Evolutionary conservation across 2,113 vertebrate species (phyloP), one percentile per base, ranked within the genome.

Genomic region (Mormyrus iriodes): DNA sequence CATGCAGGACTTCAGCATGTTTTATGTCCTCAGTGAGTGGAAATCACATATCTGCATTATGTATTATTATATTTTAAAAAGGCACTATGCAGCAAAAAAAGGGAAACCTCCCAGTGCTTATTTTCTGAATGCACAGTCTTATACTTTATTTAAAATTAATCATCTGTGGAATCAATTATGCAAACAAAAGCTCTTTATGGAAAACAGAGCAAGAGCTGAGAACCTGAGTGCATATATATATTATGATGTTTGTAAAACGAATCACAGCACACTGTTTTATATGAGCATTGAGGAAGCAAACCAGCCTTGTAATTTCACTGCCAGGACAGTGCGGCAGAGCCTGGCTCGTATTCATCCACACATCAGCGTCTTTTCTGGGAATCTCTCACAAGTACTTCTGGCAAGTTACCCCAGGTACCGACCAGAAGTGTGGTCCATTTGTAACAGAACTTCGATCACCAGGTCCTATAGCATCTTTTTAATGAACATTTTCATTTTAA

Each of bases 61-160:
- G 90, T 90, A 90, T 91, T 90, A 90, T 91, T 89, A 88, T 89
- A 17, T 88, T 86, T 85, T 79, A 39, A 79, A 69, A 31, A 69
- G 13, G 73, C 15, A 79, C 35, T 79, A 42, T 79, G 15, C 39
- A 27, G 21, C 10, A 27, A 24, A 39, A 46, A 12, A 90, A 35
- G 55, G 90, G 86, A 27, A 39, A 44, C 24, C 19, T 24, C 39
- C 35, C 86, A 48, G 13, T 46, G 44, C 39, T 48, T 0, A 27
- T 85, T 55, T 53, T 86, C 27, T 44, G 9, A 24, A 42, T 12
- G 17, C n/a, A 53, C 19, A 58, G 53, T 44, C 31, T 87, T 44
- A 39, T 87, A 24, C 58, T 87, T 65, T 7, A 52, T 31, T 24
- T 58, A 4, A 10, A 58, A 87, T 58, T 87, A 52, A 35, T 86